phyloP scores from a whole-genome alignment of 2,113 vertebrate genomes.

The Fulmarus glacialis region DNA sequence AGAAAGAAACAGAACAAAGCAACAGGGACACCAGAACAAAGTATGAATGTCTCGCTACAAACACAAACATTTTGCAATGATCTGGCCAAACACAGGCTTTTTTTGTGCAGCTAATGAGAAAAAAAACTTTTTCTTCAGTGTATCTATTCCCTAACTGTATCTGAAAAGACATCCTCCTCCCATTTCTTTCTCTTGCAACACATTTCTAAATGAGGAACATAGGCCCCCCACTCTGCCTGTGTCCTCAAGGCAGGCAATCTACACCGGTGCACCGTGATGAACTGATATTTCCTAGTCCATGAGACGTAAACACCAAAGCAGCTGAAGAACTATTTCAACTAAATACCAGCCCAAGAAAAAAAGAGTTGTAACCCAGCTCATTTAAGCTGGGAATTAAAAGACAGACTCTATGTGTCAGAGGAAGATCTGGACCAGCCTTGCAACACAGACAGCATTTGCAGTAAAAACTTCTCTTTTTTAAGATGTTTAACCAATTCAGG shows the following conservation, averaged over 20 bases:
- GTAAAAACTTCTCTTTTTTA: neutral
- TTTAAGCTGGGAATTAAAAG: neutral
- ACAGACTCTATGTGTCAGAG: neutral
- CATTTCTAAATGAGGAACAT: neutral
- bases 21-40: neutral
- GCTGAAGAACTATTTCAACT: neutral
- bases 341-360: neutral
- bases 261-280: neutral
- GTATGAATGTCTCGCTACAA: accelerated
- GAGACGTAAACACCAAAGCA: neutral
- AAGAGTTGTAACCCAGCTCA: neutral
- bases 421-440: neutral
- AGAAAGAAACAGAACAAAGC: neutral
- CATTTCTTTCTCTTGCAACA: neutral
- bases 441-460: neutral
- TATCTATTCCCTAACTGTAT: neutral
- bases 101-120: neutral
- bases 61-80: neutral
- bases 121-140: neutral
- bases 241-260: neutral
- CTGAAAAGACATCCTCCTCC: neutral
- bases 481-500: neutral
- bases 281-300: neutral
- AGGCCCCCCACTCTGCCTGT: neutral
- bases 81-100: neutral